Evolutionary conservation across 2,113 vertebrate genomes (phyloP).

Genomic region (Pteropus alecto): DNA sequence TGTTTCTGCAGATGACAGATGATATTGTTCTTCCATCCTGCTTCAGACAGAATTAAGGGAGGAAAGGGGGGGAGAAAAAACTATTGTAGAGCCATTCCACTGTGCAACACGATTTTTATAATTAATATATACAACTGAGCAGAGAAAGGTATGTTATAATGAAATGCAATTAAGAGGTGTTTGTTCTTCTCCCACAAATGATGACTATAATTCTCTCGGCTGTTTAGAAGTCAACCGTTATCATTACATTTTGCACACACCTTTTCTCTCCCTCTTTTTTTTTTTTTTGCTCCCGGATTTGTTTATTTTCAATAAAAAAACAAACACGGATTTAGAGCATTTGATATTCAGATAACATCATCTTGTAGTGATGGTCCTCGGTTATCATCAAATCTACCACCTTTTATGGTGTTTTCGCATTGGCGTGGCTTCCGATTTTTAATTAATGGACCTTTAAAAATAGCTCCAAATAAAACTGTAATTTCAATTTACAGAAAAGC

Average conservation of each 20-base stretch:
- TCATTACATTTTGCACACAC: conserved; percentile 85
- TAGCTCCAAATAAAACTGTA: conserved; percentile 71
- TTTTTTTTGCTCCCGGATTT: conserved; percentile 79
- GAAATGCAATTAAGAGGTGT: conserved; percentile 92
- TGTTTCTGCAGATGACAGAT: conserved; percentile 87
- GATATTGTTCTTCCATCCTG: conserved; percentile 89
- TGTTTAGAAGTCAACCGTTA: conserved; percentile 89
- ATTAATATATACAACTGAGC: conserved; percentile 91
- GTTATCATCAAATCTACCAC: conserved; percentile 76
- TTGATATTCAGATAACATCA: conserved; percentile 81
- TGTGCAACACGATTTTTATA: conserved; percentile 89
- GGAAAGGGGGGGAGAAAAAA: conserved; percentile 73
- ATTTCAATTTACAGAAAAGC: conserved; percentile 64
- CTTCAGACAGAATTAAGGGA: conserved; percentile 86
- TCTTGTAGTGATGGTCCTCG: conserved; percentile 80
- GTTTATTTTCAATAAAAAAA: conserved; percentile 86
- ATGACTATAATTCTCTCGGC: conserved; percentile 89
- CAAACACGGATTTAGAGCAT: conserved; percentile 81
- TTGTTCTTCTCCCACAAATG: conserved; percentile 87
- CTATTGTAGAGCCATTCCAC: conserved; percentile 85
- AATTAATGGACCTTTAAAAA: conserved; percentile 76
- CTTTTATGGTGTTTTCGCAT: conserved; percentile 63
- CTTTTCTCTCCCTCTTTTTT: conserved; percentile 42
- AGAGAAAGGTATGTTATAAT: conserved; percentile 90
- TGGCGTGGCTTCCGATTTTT: conserved; percentile 60